Base-by-base conservation (phyloP, 2,888 invertebrate genomes). In the Euphydryas editha region DNA sequence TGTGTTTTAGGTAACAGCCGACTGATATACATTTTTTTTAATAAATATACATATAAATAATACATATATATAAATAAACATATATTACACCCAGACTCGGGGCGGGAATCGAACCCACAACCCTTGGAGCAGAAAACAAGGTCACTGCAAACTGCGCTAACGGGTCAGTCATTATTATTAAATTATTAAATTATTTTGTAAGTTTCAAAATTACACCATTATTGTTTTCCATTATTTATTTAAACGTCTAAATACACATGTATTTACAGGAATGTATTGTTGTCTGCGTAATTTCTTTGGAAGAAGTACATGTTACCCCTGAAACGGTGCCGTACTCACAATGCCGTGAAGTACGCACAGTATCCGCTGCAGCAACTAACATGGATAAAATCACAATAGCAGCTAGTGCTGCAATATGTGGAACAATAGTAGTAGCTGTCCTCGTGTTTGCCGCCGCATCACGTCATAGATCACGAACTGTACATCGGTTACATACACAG, bases 361-460 rank as follows among this genome's bases (percentile, higher is more conserved):
- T 96, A 57, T 95, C 96, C 57, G 95, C 97, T 18, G 95, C 96
- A 56, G 95, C 97, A 61, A 96, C 97, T 64, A 97, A 97, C 89
- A 97, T 98, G 97, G 98, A 98, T 91, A 98, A 98, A 88, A 97
- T 98, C 80, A 98, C 98, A 61, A 98, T 98, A 79, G 98, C 97
- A 24, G 98, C 98, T 4, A 97, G 97, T 81, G 98, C 98, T 20
- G 98, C 98, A 65, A 98, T 98, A 81, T 98, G 98, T 86, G 97
- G 97, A 49, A 98, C 98, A 49, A 97, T 98, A 76, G 96, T 98
- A 67, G 95, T 98, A 55, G 98, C 98, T 0, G 97, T 98, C 65
- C 95, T 98, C 75, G 95, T 98, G 73, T 98, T 98, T 86, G 96
- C 98, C 62, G 97, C 97, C 57, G 97, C 98, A 21, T 97, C 97